phyloP scores from a whole-genome alignment of 2,888 invertebrate species.

The Mylabris sibirica region DNA sequence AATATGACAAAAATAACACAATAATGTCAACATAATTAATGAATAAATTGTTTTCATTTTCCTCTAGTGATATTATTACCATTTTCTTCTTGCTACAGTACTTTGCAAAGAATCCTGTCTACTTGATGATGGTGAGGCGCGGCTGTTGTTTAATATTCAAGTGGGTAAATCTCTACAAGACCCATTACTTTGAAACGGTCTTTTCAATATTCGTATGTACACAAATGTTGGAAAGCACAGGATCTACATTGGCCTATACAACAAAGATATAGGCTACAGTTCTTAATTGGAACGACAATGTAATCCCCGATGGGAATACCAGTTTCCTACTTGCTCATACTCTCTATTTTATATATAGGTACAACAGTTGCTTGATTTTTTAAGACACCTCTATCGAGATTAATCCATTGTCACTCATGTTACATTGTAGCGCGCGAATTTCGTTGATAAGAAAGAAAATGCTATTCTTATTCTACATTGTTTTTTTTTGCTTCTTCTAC shows the following conservation, averaged over 20 bases:
- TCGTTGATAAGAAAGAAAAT: conserved; percentile 37
- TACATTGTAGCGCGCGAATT: conserved; percentile 44
- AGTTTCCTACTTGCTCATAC: conserved; percentile 9
- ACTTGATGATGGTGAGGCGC: background rate
- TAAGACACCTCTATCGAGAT: conserved; percentile 42
- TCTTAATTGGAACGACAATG: conserved; percentile 46
- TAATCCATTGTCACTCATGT: conserved; percentile 48
- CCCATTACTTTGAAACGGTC: conserved; percentile 17
- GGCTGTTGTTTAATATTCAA: conserved; percentile 24
- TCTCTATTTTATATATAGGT: conserved; percentile 26
- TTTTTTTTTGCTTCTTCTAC: background rate
- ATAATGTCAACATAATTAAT: background rate
- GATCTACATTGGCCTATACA: conserved; percentile 22
- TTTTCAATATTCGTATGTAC: conserved; percentile 33
- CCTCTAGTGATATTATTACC: background rate
- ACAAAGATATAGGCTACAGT: conserved; percentile 31
- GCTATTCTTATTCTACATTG: conserved; percentile 31
- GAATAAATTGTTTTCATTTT: background rate
- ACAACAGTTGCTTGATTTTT: conserved; percentile 15
- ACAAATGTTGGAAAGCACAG: conserved; percentile 26
- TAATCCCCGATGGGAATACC: conserved; percentile 38
- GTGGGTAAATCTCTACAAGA: conserved; percentile 24
- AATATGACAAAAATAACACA: background rate
- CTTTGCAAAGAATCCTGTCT: background rate
- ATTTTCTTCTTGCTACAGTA: background rate